A percentile compares a stretch with the other conserved stretches of the same genome.
These are phyloP conservation scores for Salarias fasciatus DNA, from an alignment of 2,797 vertebrate species.

Conservation along the genomic window DNA sequence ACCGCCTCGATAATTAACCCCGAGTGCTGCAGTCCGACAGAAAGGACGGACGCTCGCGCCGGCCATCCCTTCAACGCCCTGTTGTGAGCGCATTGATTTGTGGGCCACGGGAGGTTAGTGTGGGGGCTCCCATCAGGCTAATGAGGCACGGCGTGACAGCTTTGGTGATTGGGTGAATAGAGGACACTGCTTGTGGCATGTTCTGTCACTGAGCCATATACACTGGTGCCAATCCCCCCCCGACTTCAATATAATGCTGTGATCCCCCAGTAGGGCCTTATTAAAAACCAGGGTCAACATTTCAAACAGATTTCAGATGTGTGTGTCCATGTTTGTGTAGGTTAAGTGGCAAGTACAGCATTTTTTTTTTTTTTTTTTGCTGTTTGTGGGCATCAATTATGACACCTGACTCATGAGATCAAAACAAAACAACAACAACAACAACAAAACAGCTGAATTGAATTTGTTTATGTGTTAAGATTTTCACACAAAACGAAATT, in stretches of 20 bases:
- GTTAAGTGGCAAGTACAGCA: too few relatives aligned
- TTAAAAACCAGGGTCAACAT: slow-evolving; percentile 34
- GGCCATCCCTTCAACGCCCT: slow-evolving; percentile 30
- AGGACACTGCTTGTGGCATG: slow-evolving; percentile 50
- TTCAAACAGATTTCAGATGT: slow-evolving; percentile 17
- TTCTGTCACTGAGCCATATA: slow-evolving; percentile 52
- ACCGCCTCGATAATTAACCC: slow-evolving; percentile 72
- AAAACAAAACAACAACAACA: slow-evolving; percentile 6
- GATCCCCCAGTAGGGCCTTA: slow-evolving; percentile 24
- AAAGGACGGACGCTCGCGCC: slow-evolving; percentile 29
- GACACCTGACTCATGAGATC: slow-evolving; percentile 5
- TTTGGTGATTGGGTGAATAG: slow-evolving; percentile 58
- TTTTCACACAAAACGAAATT: slow-evolving; percentile 24
- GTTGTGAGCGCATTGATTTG: slow-evolving; percentile 72
- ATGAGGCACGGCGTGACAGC: slow-evolving; percentile 70
- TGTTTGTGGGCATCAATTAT: slow-evolving; percentile 32
- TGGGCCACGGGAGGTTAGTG: slow-evolving; percentile 58
- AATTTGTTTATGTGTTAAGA: slow-evolving; percentile 5
- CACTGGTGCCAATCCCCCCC: slow-evolving; percentile 18
- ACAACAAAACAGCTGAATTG: slow-evolving; percentile 11
- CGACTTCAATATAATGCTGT: slow-evolving; percentile 10
- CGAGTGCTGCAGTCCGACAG: slow-evolving; percentile 31
- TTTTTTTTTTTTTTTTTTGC: too few relatives aligned
- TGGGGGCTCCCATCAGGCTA: slow-evolving; percentile 71
- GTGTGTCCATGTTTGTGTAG: slow-evolving; percentile 20